Percentiles rank a stretch among this genome's conserved stretches.
Conservation (phyloP, 2,113 vertebrate species). For the Vulpes vulpes region DNA sequence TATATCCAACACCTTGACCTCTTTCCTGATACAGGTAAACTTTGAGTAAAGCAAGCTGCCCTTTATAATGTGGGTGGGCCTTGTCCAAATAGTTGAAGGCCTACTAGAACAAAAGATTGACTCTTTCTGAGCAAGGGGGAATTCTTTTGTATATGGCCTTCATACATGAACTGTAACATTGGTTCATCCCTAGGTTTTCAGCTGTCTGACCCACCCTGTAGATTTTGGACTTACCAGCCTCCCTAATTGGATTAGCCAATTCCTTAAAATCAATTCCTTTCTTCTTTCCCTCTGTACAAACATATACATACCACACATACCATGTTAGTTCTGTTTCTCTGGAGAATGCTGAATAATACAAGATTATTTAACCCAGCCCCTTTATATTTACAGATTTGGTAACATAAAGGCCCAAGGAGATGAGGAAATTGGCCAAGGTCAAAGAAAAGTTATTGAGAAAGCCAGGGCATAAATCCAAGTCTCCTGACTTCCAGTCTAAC, state of each 20-base stretch:
- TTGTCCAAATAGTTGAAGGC: not conserved
- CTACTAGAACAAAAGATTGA: not conserved
- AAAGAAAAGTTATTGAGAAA: slow-evolving; percentile 15
- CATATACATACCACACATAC: not conserved
- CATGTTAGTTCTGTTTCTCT: not conserved
- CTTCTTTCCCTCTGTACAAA: not conserved
- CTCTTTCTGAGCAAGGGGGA: not conserved
- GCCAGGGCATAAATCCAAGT: not conserved
- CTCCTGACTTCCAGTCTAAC: not conserved
- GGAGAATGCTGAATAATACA: not conserved
- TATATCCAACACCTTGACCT: not conserved
- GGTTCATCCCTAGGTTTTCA: not conserved
- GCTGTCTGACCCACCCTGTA: not conserved
- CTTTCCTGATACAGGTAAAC: not conserved
- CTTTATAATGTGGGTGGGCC: not conserved
- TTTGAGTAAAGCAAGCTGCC: not conserved
- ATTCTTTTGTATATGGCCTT: not conserved
- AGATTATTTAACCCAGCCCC: not conserved
- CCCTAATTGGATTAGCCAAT: not conserved
- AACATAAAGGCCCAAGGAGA: not conserved
- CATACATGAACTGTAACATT: not conserved
- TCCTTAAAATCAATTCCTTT: not conserved
- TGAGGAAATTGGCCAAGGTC: not conserved
- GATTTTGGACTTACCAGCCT: slow-evolving; percentile 2
- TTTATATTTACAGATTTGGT: not conserved